Conservation (phyloP, 2,113 vertebrate genomes). For the Rhodinocichla rosea region DNA sequence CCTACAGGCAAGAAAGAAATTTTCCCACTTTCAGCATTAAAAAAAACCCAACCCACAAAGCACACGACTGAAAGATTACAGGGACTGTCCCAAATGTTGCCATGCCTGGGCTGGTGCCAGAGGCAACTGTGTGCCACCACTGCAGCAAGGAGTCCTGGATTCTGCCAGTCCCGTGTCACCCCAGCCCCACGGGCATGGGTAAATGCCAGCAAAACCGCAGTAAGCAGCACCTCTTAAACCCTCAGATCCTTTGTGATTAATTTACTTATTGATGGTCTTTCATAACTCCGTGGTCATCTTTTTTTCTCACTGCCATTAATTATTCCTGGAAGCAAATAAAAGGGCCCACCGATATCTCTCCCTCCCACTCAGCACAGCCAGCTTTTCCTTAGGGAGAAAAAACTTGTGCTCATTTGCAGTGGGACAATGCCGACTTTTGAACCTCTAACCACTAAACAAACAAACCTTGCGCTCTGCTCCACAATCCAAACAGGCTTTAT, state of each 20-base stretch:
- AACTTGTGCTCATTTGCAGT: constrained; percentile 67
- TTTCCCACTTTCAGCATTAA: not conserved
- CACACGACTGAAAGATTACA: not conserved
- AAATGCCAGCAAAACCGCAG: not conserved
- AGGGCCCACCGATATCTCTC: constrained; percentile 42
- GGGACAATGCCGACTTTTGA: constrained; percentile 85
- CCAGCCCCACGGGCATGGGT: not conserved
- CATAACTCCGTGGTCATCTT: constrained; percentile 43
- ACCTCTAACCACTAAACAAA: constrained; percentile 83
- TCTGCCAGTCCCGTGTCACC: not conserved
- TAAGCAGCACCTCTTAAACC: not conserved
- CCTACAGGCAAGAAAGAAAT: not conserved
- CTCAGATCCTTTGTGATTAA: not conserved
- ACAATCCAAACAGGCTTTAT: constrained; percentile 82
- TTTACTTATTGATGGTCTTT: constrained; percentile 24
- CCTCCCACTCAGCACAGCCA: not conserved
- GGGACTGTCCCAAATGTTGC: not conserved
- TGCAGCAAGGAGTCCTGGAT: not conserved
- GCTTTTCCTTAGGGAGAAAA: constrained; percentile 57
- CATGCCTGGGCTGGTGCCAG: not conserved
- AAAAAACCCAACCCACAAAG: not conserved
- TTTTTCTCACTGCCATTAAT: constrained; percentile 44
- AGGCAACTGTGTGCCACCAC: not conserved
- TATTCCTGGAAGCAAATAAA: constrained; percentile 65
- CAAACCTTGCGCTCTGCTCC: constrained; percentile 77